phyloP scores from a whole-genome alignment of 2,113 vertebrate genomes.

The Cyphomyrus discorhynchus region DNA sequence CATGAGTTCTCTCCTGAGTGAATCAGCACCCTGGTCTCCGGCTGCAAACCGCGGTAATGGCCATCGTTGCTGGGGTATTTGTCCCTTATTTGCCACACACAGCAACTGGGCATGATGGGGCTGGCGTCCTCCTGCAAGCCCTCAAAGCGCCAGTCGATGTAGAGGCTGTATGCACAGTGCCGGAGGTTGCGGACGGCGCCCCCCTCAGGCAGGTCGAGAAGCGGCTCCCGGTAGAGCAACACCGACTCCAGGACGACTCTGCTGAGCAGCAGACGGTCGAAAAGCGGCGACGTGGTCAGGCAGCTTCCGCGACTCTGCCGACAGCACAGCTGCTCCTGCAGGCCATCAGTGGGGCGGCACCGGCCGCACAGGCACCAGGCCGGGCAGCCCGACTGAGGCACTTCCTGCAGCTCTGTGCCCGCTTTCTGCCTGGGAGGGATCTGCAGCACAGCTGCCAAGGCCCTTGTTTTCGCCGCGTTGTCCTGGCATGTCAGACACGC shows the following conservation, averaged over 20 bases:
- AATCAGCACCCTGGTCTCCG: background rate
- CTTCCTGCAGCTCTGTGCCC: conserved; percentile 11
- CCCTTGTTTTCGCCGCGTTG: conserved; percentile 36
- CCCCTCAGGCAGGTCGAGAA: conserved; percentile 25
- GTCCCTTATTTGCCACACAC: conserved; percentile 57
- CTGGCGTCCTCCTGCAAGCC: conserved; percentile 40
- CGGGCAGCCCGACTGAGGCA: background rate
- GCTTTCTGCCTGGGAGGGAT: background rate
- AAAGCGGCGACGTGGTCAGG: conserved; percentile 53
- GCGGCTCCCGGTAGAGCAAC: conserved; percentile 63
- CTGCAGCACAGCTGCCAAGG: conserved; percentile 38
- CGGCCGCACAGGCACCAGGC: conserved; percentile 61
- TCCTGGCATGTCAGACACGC: conserved; percentile 33
- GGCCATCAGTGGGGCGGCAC: conserved; percentile 34
- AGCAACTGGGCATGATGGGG: conserved; percentile 68
- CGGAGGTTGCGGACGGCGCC: conserved; percentile 37
- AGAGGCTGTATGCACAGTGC: conserved; percentile 62
- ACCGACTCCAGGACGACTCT: conserved; percentile 48
- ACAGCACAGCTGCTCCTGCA: conserved; percentile 69
- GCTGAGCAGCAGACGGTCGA: conserved; percentile 58
- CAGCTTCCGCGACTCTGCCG: conserved; percentile 41
- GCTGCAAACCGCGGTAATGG: conserved; percentile 51
- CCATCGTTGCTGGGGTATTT: conserved; percentile 53
- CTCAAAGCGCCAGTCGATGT: conserved; percentile 67
- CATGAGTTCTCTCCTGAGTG: background rate